These are phyloP conservation scores for Sapajus apella DNA, from an alignment of 2,113 vertebrate genomes.

Conservation along the genomic window DNA sequence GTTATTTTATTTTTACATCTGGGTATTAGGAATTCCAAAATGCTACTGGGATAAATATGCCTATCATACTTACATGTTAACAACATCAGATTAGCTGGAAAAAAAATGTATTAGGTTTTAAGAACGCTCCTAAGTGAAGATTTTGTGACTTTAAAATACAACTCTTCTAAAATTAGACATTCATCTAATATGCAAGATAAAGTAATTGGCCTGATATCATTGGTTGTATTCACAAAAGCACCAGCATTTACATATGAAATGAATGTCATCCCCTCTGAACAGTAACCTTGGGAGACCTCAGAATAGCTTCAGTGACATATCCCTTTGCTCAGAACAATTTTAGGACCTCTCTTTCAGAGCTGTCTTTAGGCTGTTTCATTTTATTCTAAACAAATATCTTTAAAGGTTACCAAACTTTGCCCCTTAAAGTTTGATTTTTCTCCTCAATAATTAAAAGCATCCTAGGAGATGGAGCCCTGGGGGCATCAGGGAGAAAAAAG, in stretches of 20 bases:
- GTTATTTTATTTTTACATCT: constrained; percentile 42
- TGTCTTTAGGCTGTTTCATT: background rate
- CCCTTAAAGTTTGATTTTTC: background rate
- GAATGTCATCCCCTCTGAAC: background rate
- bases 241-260: constrained; percentile 41
- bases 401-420: background rate
- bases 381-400: constrained; percentile 2
- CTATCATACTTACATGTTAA: background rate
- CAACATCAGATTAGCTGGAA: background rate
- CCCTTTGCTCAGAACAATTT: constrained; percentile 19
- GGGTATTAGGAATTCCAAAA: constrained; percentile 35
- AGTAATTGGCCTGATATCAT: constrained; percentile 39
- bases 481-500: background rate
- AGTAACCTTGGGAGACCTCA: background rate
- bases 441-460: constrained; percentile 9
- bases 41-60: background rate
- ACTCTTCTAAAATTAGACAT: constrained; percentile 45
- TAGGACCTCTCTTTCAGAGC: background rate
- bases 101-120: background rate
- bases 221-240: constrained; percentile 49
- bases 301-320: background rate
- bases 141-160: constrained; percentile 50
- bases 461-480: background rate
- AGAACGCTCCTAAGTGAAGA: background rate
- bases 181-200: constrained; percentile 37